Conservation (phyloP, 2,113 vertebrate species). For the Paratilapia polleni region DNA sequence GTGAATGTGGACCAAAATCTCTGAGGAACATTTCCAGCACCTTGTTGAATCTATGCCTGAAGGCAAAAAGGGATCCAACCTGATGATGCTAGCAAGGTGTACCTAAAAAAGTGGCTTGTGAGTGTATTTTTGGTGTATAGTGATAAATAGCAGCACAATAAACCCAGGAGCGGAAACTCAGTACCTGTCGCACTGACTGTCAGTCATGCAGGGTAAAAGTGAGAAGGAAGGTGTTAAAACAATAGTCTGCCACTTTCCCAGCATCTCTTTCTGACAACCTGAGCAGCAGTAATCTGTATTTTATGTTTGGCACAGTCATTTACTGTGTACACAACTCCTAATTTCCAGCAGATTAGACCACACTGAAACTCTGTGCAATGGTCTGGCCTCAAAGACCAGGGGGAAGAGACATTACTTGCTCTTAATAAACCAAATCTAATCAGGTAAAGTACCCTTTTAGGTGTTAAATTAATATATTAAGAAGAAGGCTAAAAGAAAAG, state of each 20-base stretch:
- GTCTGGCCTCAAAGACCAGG: neutral
- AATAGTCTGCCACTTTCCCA: neutral
- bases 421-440: slow-evolving; percentile 16
- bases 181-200: neutral
- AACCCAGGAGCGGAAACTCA: neutral
- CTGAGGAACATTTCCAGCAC: neutral
- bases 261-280: neutral
- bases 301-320: neutral
- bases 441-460: slow-evolving; percentile 10
- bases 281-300: neutral
- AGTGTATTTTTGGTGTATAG: neutral
- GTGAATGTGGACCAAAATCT: neutral
- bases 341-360: slow-evolving; percentile 7
- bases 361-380: neutral
- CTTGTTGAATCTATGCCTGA: neutral
- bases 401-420: neutral
- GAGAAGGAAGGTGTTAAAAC: slow-evolving; percentile 15
- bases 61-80: neutral
- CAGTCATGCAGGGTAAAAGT: slow-evolving; percentile 2
- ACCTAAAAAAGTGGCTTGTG: neutral
- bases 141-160: neutral
- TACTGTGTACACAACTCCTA: neutral
- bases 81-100: neutral
- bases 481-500: neutral
- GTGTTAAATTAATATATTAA: slow-evolving; percentile 36